These are phyloP conservation scores for Calliopsis andreniformis DNA, from an alignment of 1,140 invertebrate species.

Conservation along the genomic window DNA sequence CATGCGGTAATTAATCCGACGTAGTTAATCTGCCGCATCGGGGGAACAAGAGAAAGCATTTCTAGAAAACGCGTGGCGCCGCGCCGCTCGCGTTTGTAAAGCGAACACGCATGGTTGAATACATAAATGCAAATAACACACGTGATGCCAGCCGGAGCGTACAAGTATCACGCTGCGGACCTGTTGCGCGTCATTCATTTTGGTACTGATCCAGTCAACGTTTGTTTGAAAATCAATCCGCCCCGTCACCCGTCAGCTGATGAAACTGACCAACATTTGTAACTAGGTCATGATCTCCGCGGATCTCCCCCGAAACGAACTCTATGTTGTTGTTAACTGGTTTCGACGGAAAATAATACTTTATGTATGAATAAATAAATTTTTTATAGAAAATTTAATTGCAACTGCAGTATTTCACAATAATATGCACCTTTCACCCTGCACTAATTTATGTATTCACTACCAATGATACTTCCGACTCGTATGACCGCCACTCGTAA, in stretches of 20 bases:
- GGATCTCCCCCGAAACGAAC: too few species aligned
- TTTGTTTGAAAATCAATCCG: conserved; percentile 66
- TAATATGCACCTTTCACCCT: too few species aligned
- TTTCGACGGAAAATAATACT: too few species aligned
- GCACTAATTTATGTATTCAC: too few species aligned
- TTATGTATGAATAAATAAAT: too few species aligned
- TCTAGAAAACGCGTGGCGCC: not conserved
- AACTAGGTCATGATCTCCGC: not conserved
- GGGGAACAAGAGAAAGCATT: conserved; percentile 28
- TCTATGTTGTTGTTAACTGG: too few species aligned
- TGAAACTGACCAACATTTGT: conserved; percentile 61
- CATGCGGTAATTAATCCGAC: conserved; percentile 16
- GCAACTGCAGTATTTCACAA: too few species aligned
- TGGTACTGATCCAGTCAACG: conserved; percentile 74
- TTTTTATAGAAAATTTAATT: too few species aligned
- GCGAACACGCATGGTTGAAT: conserved; percentile 41
- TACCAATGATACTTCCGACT: too few species aligned
- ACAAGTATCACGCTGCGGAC: conserved; percentile 69
- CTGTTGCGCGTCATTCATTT: conserved; percentile 77
- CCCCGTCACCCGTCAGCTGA: conserved; percentile 51
- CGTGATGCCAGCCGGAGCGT: conserved; percentile 62
- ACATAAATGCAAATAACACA: conserved; percentile 62
- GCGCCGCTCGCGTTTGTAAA: conserved; percentile 20
- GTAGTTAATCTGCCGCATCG: not conserved
- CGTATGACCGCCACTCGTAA: too few species aligned